Evolutionary conservation across 2,888 invertebrate species (phyloP).

Genomic region (Drosophila infuscata): DNA sequence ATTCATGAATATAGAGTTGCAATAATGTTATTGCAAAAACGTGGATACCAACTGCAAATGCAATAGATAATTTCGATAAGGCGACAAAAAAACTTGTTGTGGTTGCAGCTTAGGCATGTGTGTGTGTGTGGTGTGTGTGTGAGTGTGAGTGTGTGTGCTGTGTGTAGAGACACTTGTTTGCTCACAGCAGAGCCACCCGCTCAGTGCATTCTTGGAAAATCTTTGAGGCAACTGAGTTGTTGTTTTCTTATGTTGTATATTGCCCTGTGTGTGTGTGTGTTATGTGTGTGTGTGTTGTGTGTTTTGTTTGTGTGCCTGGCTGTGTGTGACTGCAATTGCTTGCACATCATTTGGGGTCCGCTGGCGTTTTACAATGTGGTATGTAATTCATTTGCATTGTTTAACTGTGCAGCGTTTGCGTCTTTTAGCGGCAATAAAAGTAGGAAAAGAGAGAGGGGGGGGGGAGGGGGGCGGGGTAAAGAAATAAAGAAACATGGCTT

Average conservation of each 20-base stretch:
- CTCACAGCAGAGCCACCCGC: conserved; percentile 58
- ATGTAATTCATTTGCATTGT: conserved; percentile 81
- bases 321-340: conserved; percentile 56
- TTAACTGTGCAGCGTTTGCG: conserved; percentile 72
- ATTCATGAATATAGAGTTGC: conserved; percentile 36
- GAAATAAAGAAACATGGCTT: conserved; percentile 33
- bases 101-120: conserved; percentile 1
- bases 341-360: conserved; percentile 67
- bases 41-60: conserved; percentile 19
- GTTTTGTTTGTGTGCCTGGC: background rate
- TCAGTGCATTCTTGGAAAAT: conserved; percentile 77
- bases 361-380: conserved; percentile 45
- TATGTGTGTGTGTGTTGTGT: conserved; percentile 20
- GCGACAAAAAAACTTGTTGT: conserved; percentile 37
- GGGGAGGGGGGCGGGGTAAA: background rate
- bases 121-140: conserved; percentile 5
- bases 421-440: conserved; percentile 56
- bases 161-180: conserved; percentile 51
- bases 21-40: conserved; percentile 8
- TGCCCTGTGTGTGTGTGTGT: conserved; percentile 9
- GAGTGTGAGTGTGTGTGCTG: conserved; percentile 18
- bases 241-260: conserved; percentile 2
- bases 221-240: conserved; percentile 39
- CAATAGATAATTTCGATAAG: conserved; percentile 48
- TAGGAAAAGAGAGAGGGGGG: background rate